Evolutionary conservation across 2,888 invertebrate genomes (phyloP).

Genomic region (Griposia aprilina): DNA sequence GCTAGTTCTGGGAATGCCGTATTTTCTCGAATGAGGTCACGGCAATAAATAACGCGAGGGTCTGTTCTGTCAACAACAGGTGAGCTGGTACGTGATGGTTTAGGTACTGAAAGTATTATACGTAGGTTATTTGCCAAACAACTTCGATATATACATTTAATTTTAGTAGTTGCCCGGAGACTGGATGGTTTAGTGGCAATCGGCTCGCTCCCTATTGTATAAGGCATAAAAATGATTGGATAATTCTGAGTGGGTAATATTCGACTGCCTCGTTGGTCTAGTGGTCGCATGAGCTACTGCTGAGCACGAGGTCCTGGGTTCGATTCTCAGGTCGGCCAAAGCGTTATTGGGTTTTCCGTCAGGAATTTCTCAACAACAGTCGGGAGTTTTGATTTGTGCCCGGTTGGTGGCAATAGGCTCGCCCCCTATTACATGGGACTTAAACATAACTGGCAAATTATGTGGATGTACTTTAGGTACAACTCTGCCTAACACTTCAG

Average conservation of each 20-base stretch:
- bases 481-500: not conserved
- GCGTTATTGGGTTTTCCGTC: not conserved
- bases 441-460: not conserved
- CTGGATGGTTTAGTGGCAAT: not conserved
- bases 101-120: constrained; percentile 7
- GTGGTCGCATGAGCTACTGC: not conserved
- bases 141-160: constrained; percentile 2
- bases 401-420: not conserved
- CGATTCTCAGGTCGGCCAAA: not conserved
- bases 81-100: constrained; percentile 21
- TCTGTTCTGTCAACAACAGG: constrained; percentile 34
- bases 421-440: not conserved
- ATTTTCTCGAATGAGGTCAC: constrained; percentile 43
- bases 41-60: constrained; percentile 25
- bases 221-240: not conserved
- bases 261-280: not conserved
- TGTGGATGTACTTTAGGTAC: not conserved
- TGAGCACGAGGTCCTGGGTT: not conserved
- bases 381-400: not conserved
- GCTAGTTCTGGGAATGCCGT: not conserved
- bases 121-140: constrained; percentile 17
- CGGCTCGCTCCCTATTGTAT: not conserved
- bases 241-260: not conserved
- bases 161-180: not conserved
- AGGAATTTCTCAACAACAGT: not conserved